These are phyloP conservation scores for Trichechus manatus DNA, from an alignment of 2,113 vertebrate genomes.

Conservation along the genomic window DNA sequence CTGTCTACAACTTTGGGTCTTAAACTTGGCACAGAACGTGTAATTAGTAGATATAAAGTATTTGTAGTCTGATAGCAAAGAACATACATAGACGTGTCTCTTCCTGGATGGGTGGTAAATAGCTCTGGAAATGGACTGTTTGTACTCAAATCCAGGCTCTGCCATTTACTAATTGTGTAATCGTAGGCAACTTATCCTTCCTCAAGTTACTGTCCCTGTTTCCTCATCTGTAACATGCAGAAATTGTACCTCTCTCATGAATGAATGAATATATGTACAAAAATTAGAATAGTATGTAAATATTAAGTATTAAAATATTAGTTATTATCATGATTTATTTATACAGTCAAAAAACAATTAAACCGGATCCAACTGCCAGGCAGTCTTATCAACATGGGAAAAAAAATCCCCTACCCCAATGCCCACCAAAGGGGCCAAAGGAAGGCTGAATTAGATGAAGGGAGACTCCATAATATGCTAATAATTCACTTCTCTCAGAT, in stretches of 20 bases:
- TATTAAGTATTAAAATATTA: background rate
- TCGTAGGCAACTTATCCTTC: background rate
- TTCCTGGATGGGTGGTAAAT: background rate
- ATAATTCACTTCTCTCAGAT: background rate
- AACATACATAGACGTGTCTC: background rate
- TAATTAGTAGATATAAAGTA: background rate
- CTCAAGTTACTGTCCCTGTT: background rate
- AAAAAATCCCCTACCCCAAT: background rate
- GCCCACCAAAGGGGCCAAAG: background rate
- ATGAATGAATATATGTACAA: background rate
- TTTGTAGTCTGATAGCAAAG: background rate
- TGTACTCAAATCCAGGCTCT: background rate
- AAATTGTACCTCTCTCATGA: background rate
- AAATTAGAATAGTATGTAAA: background rate
- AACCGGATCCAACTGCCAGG: background rate
- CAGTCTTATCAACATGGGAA: background rate
- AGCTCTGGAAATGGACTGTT: background rate
- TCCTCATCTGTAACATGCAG: background rate
- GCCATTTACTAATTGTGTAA: background rate
- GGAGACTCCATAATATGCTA: background rate
- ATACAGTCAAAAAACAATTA: background rate
- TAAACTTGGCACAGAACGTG: background rate
- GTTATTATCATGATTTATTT: background rate
- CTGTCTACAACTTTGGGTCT: background rate
- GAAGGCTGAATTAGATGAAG: background rate